phyloP scores from a whole-genome alignment of 2,113 vertebrate genomes.

The Paradisaea rubra region DNA sequence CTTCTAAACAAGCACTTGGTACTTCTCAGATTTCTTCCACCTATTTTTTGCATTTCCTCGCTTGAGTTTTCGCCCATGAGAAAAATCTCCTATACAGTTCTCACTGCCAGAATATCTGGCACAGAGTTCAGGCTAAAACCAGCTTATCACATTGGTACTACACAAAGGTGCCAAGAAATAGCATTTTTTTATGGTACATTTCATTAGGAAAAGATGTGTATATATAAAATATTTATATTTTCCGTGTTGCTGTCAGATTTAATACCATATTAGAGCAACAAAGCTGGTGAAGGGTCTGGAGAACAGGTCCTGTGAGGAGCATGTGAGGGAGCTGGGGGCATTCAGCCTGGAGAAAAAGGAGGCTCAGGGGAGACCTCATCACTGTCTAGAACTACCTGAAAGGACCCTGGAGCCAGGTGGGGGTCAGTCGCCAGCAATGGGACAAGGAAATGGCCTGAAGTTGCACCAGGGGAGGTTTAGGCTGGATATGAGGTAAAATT shows the following conservation, averaged over 20 bases:
- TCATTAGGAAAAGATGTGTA: neutral
- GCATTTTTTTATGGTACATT: neutral
- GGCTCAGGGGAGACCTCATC: neutral
- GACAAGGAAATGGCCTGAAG: neutral
- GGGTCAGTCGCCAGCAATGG: rapidly evolving
- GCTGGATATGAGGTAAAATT: neutral
- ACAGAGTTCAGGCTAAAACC: neutral
- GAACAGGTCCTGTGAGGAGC: neutral
- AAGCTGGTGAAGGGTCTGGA: neutral
- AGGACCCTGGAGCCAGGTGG: neutral
- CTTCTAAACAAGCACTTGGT: neutral
- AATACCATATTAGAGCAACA: neutral
- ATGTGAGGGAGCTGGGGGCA: neutral
- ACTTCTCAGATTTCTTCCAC: neutral
- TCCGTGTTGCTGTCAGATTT: neutral
- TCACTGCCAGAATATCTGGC: neutral
- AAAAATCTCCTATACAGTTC: neutral
- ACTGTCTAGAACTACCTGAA: neutral
- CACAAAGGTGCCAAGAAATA: neutral
- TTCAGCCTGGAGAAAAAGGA: neutral
- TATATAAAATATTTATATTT: neutral
- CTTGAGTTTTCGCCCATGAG: neutral
- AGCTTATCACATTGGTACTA: neutral
- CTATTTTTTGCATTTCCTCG: neutral
- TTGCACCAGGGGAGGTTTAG: neutral